A percentile compares a stretch with the other conserved stretches of the same genome.
These are phyloP conservation scores for Drosophila guanche DNA, from an alignment of 1,140 invertebrate species.

Conservation along the genomic window DNA sequence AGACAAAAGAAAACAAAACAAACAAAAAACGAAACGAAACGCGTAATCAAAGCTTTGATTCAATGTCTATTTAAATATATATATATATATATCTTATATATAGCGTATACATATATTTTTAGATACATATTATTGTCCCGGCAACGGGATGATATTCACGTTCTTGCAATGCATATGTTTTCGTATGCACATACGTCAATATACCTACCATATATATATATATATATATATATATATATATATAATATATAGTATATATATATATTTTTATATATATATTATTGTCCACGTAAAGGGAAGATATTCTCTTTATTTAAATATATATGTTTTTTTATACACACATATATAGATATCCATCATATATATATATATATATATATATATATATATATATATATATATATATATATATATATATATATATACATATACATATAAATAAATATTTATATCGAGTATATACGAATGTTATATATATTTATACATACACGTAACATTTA, in stretches of 20 bases:
- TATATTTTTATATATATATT: slow-evolving; percentile 76
- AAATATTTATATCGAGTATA: slow-evolving; percentile 53
- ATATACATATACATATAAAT: slow-evolving; percentile 17
- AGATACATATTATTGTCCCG: slow-evolving; percentile 81
- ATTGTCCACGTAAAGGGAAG: too few relatives aligned
- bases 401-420: slow-evolving; percentile 68
- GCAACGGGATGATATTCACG: slow-evolving; percentile 73
- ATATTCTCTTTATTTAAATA: too few relatives aligned
- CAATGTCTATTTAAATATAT: slow-evolving; percentile 78
- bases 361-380: slow-evolving; percentile 70
- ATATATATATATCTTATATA: slow-evolving; percentile 73
- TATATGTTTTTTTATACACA: too few relatives aligned
- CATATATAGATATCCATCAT: too few relatives aligned
- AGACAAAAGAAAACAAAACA: slow-evolving; percentile 44
- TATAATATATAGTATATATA: slow-evolving; percentile 61
- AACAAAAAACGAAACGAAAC: slow-evolving; percentile 53
- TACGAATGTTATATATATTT: slow-evolving; percentile 75
- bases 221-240: slow-evolving; percentile 10
- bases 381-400: slow-evolving; percentile 68
- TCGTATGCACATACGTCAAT: slow-evolving; percentile 78
- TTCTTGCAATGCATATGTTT: slow-evolving; percentile 83
- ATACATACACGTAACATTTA: slow-evolving; percentile 74
- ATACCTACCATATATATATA: slow-evolving; percentile 64
- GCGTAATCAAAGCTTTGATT: slow-evolving; percentile 78
- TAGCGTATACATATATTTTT: slow-evolving; percentile 83